Conservation (phyloP, 2,888 invertebrate species). For the Orthosia incerta region DNA sequence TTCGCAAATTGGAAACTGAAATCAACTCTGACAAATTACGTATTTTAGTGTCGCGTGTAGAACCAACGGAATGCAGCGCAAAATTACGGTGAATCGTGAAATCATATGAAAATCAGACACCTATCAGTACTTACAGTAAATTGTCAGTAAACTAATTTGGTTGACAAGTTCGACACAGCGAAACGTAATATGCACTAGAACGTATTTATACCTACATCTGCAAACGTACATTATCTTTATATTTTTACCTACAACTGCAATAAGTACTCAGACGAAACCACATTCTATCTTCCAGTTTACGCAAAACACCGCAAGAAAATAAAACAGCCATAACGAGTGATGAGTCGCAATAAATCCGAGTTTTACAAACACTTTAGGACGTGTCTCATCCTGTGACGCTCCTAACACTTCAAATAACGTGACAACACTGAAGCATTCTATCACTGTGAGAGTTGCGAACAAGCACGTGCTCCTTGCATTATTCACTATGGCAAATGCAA, state of each 20-base stretch:
- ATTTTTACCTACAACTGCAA: neutral
- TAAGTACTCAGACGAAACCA: slow-evolving; percentile 18
- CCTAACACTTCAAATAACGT: slow-evolving; percentile 73
- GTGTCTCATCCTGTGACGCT: slow-evolving; percentile 67
- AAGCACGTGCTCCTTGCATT: slow-evolving; percentile 85
- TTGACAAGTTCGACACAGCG: neutral
- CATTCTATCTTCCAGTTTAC: slow-evolving; percentile 27
- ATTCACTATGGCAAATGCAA: slow-evolving; percentile 88
- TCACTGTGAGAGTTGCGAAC: slow-evolving; percentile 74
- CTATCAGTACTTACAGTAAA: slow-evolving; percentile 23
- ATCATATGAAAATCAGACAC: slow-evolving; percentile 38
- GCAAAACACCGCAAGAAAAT: slow-evolving; percentile 47
- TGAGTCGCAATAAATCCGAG: slow-evolving; percentile 62
- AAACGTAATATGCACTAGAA: neutral
- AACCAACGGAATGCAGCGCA: slow-evolving; percentile 20
- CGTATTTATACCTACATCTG: neutral
- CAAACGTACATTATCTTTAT: no score
- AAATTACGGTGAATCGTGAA: slow-evolving; percentile 39
- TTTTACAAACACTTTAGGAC: slow-evolving; percentile 64
- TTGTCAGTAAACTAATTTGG: slow-evolving; percentile 32
- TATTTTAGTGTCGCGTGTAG: slow-evolving; percentile 15
- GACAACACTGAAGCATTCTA: slow-evolving; percentile 81
- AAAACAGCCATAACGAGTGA: slow-evolving; percentile 57
- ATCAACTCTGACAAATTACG: slow-evolving; percentile 38
- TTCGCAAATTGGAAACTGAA: slow-evolving; percentile 35